Evolutionary conservation across 2,113 vertebrate genomes (phyloP), one percentile per base, ranked within the genome.

Genomic region (Chamaetylas fuelleborni): DNA sequence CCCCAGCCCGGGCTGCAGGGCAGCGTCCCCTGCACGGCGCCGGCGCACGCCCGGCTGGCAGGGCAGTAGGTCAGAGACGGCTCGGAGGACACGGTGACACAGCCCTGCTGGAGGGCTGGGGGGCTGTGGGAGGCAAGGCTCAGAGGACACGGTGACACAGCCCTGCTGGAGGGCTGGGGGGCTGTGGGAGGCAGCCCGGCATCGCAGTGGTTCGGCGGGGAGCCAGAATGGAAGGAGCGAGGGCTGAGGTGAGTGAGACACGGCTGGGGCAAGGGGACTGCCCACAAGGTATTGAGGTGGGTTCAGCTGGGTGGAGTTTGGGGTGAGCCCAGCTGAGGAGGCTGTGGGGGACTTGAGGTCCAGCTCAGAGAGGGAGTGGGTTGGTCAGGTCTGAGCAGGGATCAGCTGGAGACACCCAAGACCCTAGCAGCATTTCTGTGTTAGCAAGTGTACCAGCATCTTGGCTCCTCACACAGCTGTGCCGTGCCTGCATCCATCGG

Each of bases 51-150:
- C 48, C 2, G 4, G 31, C 89, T 91, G 77, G 56, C 84, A 74
- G 94, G 92, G 77, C 94, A 92, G 76, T 91, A 48, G 94, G 92
- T 81, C 96, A 88, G 72, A 89, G 86, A 28, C 77, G 4, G 40
- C 40, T 42, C 40, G 9, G 40, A 42, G 40, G 40, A 42, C 40
- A 42, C 40, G 40, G 40, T 40, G 40, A 40, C 40, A 40, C 40
- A 40, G 40, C 40, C 40, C 40, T 40, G 40, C 40, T 40, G 40
- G 40, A 14, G 40, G 40, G 13, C 40, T 40, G 40, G 40, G 36
- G 36, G 36, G 36, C 36, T 36, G 36, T 36, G 40, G 40, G 40
- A 40, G 40, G 13, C 40, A 40, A 15, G 4, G 86, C 65, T n/a
- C 43, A 45, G 43, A 19, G 19, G 43, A 19, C 43, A 1, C 20